Evolutionary conservation across 2,113 vertebrate species (phyloP).

Genomic region (Oreamnos americanus): DNA sequence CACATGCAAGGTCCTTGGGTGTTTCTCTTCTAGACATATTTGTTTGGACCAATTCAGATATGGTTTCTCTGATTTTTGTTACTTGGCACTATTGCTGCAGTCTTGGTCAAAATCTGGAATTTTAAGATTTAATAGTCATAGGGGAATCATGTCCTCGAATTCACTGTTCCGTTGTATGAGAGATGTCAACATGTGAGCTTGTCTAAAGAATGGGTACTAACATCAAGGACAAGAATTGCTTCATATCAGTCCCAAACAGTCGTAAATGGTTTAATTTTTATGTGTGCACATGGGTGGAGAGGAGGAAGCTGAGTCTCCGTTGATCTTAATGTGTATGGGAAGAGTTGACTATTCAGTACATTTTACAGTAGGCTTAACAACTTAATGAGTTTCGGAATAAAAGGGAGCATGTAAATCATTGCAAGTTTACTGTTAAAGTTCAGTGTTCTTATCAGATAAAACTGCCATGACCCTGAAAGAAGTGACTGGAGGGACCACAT

Average conservation of each 20-base stretch:
- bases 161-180: background rate
- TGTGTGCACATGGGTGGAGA: background rate
- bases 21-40: background rate
- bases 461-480: background rate
- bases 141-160: background rate
- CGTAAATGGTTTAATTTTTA: conserved; percentile 26
- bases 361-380: conserved; percentile 50
- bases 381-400: conserved; percentile 45
- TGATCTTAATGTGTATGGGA: background rate
- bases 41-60: conserved; percentile 10
- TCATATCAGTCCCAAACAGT: conserved; percentile 4
- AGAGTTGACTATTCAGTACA: conserved; percentile 8
- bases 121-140: conserved; percentile 40
- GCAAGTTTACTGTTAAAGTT: background rate
- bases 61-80: background rate
- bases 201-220: conserved; percentile 17
- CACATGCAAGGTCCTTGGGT: conserved; percentile 11
- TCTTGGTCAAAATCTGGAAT: conserved; percentile 44
- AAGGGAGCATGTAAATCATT: conserved; percentile 38
- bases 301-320: background rate
- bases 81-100: background rate
- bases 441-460: conserved; percentile 30
- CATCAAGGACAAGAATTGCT: conserved; percentile 30
- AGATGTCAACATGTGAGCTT: background rate
- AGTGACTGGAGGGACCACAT: background rate